Evolutionary conservation across 2,113 vertebrate species (phyloP).

Genomic region (Balaeniceps rex): DNA sequence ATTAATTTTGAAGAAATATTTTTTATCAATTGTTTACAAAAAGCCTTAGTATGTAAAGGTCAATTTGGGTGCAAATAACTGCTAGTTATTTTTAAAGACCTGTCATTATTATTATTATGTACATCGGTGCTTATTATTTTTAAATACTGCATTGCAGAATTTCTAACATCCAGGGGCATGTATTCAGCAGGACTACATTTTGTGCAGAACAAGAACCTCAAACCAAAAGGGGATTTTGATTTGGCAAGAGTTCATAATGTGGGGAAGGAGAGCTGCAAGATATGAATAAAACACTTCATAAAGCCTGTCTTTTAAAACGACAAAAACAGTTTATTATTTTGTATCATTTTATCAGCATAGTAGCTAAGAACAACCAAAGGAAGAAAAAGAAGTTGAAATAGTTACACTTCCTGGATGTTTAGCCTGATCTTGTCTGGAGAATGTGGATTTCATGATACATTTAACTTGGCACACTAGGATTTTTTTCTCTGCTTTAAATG

Average conservation of each 20-base stretch:
- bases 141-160: background rate
- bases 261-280: background rate
- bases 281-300: background rate
- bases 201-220: background rate
- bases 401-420: background rate
- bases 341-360: background rate
- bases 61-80: background rate
- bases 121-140: background rate
- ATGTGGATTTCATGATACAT: background rate
- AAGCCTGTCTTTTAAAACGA: background rate
- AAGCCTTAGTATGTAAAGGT: background rate
- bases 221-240: background rate
- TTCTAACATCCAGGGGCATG: background rate
- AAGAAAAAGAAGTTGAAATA: background rate
- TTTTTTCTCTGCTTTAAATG: background rate
- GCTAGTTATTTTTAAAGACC: background rate
- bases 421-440: background rate
- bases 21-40: background rate
- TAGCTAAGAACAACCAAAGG: background rate
- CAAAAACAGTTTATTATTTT: background rate
- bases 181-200: background rate
- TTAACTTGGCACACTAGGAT: background rate
- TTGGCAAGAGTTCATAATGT: background rate
- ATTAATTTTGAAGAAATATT: background rate
- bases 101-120: background rate